Evolutionary conservation across 2,888 invertebrate genomes (phyloP).

Genomic region (Perdita meconis): DNA sequence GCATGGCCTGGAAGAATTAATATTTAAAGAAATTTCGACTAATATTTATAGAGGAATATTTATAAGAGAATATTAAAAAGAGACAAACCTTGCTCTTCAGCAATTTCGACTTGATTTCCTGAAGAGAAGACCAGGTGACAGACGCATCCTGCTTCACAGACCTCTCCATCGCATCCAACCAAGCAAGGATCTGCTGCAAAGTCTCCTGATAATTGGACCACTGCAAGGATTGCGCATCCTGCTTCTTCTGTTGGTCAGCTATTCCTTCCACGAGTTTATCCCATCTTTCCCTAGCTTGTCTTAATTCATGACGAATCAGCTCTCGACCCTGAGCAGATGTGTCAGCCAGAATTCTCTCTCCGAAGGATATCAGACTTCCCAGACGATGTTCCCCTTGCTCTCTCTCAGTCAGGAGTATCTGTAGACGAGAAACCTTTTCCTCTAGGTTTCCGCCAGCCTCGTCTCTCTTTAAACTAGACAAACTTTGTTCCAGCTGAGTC

Average conservation of each 20-base stretch:
- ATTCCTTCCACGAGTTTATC: slow-evolving; percentile 94
- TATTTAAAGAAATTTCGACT: neutral
- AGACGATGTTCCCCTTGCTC: slow-evolving; percentile 94
- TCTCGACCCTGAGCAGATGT: slow-evolving; percentile 97
- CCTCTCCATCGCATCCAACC: slow-evolving; percentile 94
- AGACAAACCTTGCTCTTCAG: slow-evolving; percentile 89
- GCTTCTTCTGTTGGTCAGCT: slow-evolving; percentile 92
- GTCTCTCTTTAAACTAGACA: slow-evolving; percentile 88
- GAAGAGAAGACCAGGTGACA: slow-evolving; percentile 90
- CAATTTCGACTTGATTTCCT: slow-evolving; percentile 93
- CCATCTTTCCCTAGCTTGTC: slow-evolving; percentile 93
- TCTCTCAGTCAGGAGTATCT: slow-evolving; percentile 90
- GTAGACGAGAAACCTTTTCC: slow-evolving; percentile 88
- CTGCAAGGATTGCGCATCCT: slow-evolving; percentile 93
- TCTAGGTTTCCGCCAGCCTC: slow-evolving; percentile 86
- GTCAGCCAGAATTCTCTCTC: slow-evolving; percentile 96
- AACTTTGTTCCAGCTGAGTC: slow-evolving; percentile 89
- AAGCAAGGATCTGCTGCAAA: slow-evolving; percentile 91
- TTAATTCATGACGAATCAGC: slow-evolving; percentile 92
- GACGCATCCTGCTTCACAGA: slow-evolving; percentile 89
- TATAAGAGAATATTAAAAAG: neutral
- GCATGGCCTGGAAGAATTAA: slow-evolving; percentile 86
- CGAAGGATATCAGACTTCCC: slow-evolving; percentile 89
- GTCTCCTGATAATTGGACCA: slow-evolving; percentile 94
- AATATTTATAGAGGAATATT: neutral